Evolutionary conservation across 2,113 vertebrate species (phyloP).

Genomic region (Trichomycterus rosablanca): DNA sequence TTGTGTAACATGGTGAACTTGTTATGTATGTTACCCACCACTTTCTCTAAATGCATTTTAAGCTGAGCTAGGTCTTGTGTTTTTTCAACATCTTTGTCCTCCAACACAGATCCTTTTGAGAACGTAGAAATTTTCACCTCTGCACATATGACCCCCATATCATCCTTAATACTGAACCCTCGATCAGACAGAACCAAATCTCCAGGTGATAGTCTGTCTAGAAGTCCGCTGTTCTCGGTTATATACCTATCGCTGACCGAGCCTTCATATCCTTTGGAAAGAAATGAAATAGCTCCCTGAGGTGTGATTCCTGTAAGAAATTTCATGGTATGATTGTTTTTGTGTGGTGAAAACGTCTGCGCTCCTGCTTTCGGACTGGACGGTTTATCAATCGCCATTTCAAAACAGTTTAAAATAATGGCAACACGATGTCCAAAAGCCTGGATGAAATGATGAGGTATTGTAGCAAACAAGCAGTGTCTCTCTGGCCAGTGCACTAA

Average conservation of each 20-base stretch:
- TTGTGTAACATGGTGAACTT: slow-evolving; percentile 9
- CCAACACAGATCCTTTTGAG: slow-evolving; percentile 1
- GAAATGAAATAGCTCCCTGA: neutral
- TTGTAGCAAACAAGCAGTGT: slow-evolving; percentile 5
- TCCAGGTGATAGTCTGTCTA: slow-evolving; percentile 23
- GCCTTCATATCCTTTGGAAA: slow-evolving; percentile 2
- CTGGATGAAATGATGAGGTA: slow-evolving; percentile 9
- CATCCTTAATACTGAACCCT: neutral
- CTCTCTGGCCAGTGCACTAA: slow-evolving; percentile 18
- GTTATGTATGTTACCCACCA: slow-evolving; percentile 12
- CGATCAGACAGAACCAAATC: slow-evolving; percentile 13
- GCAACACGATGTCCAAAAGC: neutral
- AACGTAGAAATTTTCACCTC: neutral
- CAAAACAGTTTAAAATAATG: slow-evolving; percentile 14
- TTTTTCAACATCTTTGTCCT: slow-evolving; percentile 25
- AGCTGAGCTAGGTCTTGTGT: slow-evolving; percentile 14
- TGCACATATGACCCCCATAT: slow-evolving; percentile 10
- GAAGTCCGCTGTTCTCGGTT: slow-evolving; percentile 21
- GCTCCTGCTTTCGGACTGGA: slow-evolving; percentile 10
- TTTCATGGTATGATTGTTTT: neutral
- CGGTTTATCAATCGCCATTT: neutral
- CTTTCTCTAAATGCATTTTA: neutral
- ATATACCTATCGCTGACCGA: slow-evolving; percentile 19
- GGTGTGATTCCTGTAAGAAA: neutral
- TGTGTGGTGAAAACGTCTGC: neutral